Conservation (phyloP, 1,140 invertebrate species). For the Glossosoma conforme region DNA sequence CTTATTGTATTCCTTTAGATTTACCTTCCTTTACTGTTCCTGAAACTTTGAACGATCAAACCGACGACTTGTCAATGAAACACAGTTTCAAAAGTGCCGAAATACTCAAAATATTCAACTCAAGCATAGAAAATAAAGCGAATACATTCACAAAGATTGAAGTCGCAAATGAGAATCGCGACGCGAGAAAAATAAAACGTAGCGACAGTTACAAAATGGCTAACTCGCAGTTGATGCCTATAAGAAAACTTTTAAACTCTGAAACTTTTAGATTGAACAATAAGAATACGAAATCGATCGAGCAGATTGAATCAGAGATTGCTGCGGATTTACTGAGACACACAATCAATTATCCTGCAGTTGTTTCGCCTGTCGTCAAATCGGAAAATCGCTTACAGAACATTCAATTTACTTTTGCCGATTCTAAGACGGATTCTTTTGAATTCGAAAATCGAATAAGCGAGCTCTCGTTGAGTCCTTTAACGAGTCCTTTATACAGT, state of each 20-base stretch:
- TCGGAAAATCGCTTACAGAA: slow-evolving; percentile 28
- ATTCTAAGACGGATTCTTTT: slow-evolving; percentile 20
- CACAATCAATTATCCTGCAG: slow-evolving; percentile 65
- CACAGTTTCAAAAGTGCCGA: slow-evolving; percentile 38
- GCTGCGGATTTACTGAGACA: slow-evolving; percentile 60
- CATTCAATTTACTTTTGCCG: slow-evolving; percentile 28
- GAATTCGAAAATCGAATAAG: slow-evolving; percentile 41
- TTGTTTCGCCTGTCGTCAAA: slow-evolving; percentile 47
- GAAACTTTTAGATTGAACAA: slow-evolving; percentile 42
- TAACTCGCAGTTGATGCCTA: slow-evolving; percentile 63
- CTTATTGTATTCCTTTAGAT: too few species aligned
- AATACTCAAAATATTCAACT: slow-evolving; percentile 46
- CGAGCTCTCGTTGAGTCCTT: slow-evolving; percentile 43
- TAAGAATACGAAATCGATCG: slow-evolving; percentile 49
- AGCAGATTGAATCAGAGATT: slow-evolving; percentile 55
- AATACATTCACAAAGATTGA: neutral
- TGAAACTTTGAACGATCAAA: too few species aligned
- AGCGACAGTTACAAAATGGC: slow-evolving; percentile 84
- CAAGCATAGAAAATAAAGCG: slow-evolving; percentile 34
- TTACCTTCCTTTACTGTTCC: too few species aligned
- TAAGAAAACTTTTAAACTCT: slow-evolving; percentile 45
- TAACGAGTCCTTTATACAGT: slow-evolving; percentile 39
- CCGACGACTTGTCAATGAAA: too few species aligned
- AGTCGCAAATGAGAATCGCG: slow-evolving; percentile 28
- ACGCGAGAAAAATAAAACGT: slow-evolving; percentile 61